Evolutionary conservation across 2,113 vertebrate genomes (phyloP).

Genomic region (Greenwoodochromis staneri): DNA sequence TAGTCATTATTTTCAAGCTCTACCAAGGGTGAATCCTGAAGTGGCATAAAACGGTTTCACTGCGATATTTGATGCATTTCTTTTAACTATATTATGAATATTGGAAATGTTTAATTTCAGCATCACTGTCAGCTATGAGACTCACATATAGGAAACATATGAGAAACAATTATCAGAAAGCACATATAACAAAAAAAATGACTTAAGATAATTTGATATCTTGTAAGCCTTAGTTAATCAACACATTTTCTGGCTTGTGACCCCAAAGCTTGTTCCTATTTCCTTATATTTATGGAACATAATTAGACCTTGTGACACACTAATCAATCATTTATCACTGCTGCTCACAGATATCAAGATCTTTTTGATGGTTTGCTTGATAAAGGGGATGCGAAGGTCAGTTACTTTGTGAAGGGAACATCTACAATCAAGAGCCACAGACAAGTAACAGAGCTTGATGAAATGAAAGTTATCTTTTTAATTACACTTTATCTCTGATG

Average conservation of each 20-base stretch:
- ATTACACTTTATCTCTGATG: slow-evolving; percentile 63
- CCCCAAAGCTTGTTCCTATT: neutral
- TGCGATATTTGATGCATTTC: neutral
- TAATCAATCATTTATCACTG: slow-evolving; percentile 15
- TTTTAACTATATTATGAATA: neutral
- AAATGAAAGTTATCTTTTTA: slow-evolving; percentile 66
- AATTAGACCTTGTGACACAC: slow-evolving; percentile 12
- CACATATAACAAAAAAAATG: neutral
- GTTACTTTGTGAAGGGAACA: slow-evolving; percentile 35
- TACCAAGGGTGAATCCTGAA: neutral
- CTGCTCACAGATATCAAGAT: slow-evolving; percentile 33
- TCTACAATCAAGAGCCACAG: slow-evolving; percentile 51
- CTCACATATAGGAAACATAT: neutral
- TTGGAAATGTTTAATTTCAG: neutral
- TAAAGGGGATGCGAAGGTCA: slow-evolving; percentile 53
- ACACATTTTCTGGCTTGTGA: neutral
- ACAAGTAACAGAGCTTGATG: slow-evolving; percentile 39
- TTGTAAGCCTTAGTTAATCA: neutral
- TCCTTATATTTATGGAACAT: neutral
- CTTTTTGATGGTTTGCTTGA: slow-evolving; percentile 48
- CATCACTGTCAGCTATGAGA: neutral
- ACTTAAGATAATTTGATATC: neutral
- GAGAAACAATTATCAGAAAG: neutral
- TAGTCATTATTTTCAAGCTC: neutral
- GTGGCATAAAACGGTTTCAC: neutral